A percentile compares a stretch with the other conserved stretches of the same genome.
Evolutionary conservation across 2,888 invertebrate genomes (phyloP).

Genomic region (Mesorhabditis belari): DNA sequence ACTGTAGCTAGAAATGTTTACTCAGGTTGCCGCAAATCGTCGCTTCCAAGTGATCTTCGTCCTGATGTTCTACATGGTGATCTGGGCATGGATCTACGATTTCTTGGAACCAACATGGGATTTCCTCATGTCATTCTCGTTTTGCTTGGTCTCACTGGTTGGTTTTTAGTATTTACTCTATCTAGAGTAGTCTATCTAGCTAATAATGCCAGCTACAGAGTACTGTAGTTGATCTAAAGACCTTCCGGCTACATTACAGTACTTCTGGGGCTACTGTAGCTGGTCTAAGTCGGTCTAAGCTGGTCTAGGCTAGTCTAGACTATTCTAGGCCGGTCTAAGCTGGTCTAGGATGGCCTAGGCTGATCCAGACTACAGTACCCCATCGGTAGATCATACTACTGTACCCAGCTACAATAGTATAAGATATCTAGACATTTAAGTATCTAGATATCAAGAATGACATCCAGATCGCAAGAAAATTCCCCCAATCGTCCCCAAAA

Average conservation of each 20-base stretch:
- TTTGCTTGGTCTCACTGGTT: slow-evolving; percentile 49
- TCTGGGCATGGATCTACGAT: slow-evolving; percentile 37
- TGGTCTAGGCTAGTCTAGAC: too few species aligned
- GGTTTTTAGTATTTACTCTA: not conserved
- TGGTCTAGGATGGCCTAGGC: too few species aligned
- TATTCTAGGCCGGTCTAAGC: too few species aligned
- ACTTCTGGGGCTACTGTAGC: too few species aligned
- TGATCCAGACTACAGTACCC: not conserved
- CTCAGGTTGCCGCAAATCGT: slow-evolving; percentile 9
- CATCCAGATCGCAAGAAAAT: not conserved
- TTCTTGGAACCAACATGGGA: slow-evolving; percentile 40
- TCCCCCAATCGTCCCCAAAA: slow-evolving; percentile 31
- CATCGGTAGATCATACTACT: too few species aligned
- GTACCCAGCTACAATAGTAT: too few species aligned
- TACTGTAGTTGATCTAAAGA: too few species aligned
- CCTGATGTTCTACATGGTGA: slow-evolving; percentile 45
- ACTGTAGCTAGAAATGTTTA: not conserved
- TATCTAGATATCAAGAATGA: not conserved
- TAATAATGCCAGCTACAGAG: too few species aligned
- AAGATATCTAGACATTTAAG: too few species aligned
- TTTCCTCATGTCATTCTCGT: slow-evolving; percentile 48
- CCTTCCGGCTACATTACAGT: too few species aligned
- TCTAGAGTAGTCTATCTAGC: too few species aligned
- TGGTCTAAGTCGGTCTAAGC: too few species aligned
- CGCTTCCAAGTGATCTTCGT: slow-evolving; percentile 29